A percentile compares a stretch with the other conserved stretches of the same genome.
These are phyloP conservation scores for Leptopilina clavipes DNA, from an alignment of 1,140 invertebrate genomes.

Conservation along the genomic window DNA sequence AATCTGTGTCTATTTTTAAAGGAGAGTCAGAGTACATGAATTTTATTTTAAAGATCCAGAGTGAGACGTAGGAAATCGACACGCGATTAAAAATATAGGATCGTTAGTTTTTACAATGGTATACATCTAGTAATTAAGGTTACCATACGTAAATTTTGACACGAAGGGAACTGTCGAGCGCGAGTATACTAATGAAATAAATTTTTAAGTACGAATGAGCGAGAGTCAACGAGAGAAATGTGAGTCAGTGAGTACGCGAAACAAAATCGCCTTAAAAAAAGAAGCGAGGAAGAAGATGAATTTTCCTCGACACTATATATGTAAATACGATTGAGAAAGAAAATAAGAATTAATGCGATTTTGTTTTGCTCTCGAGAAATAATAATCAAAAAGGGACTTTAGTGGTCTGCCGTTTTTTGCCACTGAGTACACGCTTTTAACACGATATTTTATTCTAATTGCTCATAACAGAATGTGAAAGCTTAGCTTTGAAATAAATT, in stretches of 20 bases:
- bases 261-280: not conserved
- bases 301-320: not conserved
- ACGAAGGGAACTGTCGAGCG: conserved; percentile 28
- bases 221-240: conserved; percentile 19
- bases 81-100: conserved; percentile 3
- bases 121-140: conserved; percentile 26
- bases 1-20: conserved; percentile 75
- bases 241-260: not conserved
- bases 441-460: conserved; percentile 18
- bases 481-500: not conserved
- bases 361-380: not conserved
- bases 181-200: not conserved
- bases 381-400: conserved; percentile 41
- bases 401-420: conserved; percentile 36
- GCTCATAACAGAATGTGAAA: conserved; percentile 4
- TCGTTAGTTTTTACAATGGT: conserved; percentile 27
- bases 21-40: conserved; percentile 40
- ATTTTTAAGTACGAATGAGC: conserved; percentile 9
- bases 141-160: conserved; percentile 26
- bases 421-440: conserved; percentile 26
- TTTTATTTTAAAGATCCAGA: conserved; percentile 37
- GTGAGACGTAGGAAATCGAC: conserved; percentile 27
- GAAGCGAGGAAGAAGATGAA: not conserved
- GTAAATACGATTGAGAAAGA: not conserved
- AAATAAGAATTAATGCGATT: not conserved